A percentile compares a stretch with the other conserved stretches of the same genome.
phyloP scores from a whole-genome alignment of 2,888 invertebrate genomes.

The Ethmia dodecea region DNA sequence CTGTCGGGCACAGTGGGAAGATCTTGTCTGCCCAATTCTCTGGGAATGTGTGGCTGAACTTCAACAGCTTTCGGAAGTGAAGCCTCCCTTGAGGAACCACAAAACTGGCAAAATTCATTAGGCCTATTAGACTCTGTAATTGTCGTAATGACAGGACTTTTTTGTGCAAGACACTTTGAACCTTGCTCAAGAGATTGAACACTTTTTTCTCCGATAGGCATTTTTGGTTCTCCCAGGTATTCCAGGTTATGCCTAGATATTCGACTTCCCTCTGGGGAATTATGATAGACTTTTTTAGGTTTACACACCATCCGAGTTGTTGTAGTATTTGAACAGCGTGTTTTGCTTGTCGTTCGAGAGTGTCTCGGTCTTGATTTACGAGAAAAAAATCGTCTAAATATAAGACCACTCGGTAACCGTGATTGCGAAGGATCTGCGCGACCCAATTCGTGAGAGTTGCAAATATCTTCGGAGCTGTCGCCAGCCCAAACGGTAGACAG shows the following conservation, averaged over 20 bases:
- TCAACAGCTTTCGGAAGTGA: conserved; percentile 7
- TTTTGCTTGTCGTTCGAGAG: conserved; percentile 11
- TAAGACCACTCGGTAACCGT: conserved; percentile 13
- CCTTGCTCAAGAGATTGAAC: not conserved
- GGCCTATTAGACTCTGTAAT: conserved; percentile 11
- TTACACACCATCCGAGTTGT: conserved; percentile 17
- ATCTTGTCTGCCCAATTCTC: not conserved
- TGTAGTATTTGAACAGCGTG: conserved; percentile 4
- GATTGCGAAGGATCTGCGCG: conserved; percentile 13
- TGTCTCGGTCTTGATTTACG: conserved; percentile 11
- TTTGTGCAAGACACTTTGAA: not conserved
- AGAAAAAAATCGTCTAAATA: conserved; percentile 21
- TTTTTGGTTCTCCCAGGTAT: conserved; percentile 15
- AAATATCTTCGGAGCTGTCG: conserved; percentile 24
- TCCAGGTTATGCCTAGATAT: conserved; percentile 17
- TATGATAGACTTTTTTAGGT: conserved; percentile 14
- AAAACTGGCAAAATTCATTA: conserved; percentile 17
- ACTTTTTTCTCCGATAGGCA: conserved; percentile 10
- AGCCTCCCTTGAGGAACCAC: conserved; percentile 12
- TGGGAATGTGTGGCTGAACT: not conserved
- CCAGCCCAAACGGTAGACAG: conserved; percentile 27
- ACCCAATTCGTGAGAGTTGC: conserved; percentile 19
- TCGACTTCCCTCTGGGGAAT: conserved; percentile 10
- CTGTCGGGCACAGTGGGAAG: not conserved
- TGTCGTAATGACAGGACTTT: not conserved